phyloP scores from a whole-genome alignment of 2,888 invertebrate species.

The Melolontha melolontha region DNA sequence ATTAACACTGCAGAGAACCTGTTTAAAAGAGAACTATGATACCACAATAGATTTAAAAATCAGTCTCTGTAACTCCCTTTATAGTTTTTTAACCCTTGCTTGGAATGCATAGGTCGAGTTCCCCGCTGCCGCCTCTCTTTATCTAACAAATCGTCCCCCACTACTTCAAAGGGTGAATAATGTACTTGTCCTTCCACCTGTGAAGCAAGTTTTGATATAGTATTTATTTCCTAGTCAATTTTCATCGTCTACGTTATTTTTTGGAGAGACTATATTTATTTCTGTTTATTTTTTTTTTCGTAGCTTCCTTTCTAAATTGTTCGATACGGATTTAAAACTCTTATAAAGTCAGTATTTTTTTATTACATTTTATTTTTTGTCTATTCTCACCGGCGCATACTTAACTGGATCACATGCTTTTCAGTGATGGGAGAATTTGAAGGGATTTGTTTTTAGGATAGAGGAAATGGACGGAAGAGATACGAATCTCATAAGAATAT shows the following conservation, averaged over 20 bases:
- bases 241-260: slow-evolving; percentile 1
- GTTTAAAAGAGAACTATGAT: slow-evolving; percentile 53
- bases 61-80: slow-evolving; percentile 64
- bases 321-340: slow-evolving; percentile 16
- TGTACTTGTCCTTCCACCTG: slow-evolving; percentile 43
- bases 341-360: slow-evolving; percentile 2
- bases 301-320: background rate
- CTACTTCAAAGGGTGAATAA: slow-evolving; percentile 49
- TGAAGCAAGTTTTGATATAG: slow-evolving; percentile 39
- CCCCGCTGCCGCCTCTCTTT: slow-evolving; percentile 38
- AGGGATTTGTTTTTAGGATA: slow-evolving; percentile 20
- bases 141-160: slow-evolving; percentile 46
- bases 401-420: slow-evolving; percentile 28
- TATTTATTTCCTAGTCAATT: slow-evolving; percentile 29
- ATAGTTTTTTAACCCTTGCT: slow-evolving; percentile 64
- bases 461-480: slow-evolving; percentile 27
- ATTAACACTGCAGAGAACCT: slow-evolving; percentile 51
- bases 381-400: slow-evolving; percentile 3
- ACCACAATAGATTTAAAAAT: slow-evolving; percentile 60
- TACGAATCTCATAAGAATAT: slow-evolving; percentile 24
- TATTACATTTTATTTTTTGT: slow-evolving; percentile 13
- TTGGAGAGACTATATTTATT: slow-evolving; percentile 22
- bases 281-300: slow-evolving; percentile 20
- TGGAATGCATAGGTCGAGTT: slow-evolving; percentile 43
- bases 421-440: slow-evolving; percentile 1